A percentile compares a stretch with the other conserved stretches of the same genome.
Evolutionary conservation across 2,888 invertebrate genomes (phyloP).

Genomic region (Camponotus fellah): DNA sequence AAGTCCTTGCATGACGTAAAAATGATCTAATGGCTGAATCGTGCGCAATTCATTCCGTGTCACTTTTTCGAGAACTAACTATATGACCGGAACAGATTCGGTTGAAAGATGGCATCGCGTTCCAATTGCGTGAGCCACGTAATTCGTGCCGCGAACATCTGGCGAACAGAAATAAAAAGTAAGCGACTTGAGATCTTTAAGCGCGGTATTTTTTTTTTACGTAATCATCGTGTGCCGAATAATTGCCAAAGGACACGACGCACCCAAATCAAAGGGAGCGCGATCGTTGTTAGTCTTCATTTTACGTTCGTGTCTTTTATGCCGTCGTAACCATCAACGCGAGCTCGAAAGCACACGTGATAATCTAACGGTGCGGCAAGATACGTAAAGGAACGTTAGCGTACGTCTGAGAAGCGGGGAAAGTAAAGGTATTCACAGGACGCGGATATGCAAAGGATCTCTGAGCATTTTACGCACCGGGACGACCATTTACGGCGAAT

Average conservation of each 20-base stretch:
- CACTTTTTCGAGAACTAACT: slow-evolving; percentile 41
- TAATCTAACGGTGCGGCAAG: slow-evolving; percentile 43
- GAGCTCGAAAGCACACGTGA: slow-evolving; percentile 14
- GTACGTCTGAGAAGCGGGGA: slow-evolving; percentile 15
- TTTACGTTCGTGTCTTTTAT: slow-evolving; percentile 24
- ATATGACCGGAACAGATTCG: slow-evolving; percentile 44
- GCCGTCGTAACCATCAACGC: slow-evolving; percentile 31
- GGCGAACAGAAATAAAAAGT: slow-evolving; percentile 36
- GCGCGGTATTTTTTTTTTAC: slow-evolving; percentile 30
- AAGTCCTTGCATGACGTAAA: background rate
- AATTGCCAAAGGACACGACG: slow-evolving; percentile 53
- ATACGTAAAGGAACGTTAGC: slow-evolving; percentile 29
- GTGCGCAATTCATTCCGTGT: slow-evolving; percentile 27
- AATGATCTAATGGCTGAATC: slow-evolving; percentile 27
- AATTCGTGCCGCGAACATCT: slow-evolving; percentile 37
- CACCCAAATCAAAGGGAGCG: background rate
- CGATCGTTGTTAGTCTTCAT: slow-evolving; percentile 12
- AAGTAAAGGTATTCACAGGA: slow-evolving; percentile 54
- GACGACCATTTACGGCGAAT: slow-evolving; percentile 66
- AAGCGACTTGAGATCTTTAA: slow-evolving; percentile 19
- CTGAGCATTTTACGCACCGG: slow-evolving; percentile 46
- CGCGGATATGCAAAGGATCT: slow-evolving; percentile 36
- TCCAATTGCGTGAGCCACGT: slow-evolving; percentile 31
- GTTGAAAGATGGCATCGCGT: slow-evolving; percentile 23
- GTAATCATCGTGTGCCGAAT: slow-evolving; percentile 44